Base-by-base conservation (phyloP, 1,140 invertebrate species). In the Cydia amplana region DNA sequence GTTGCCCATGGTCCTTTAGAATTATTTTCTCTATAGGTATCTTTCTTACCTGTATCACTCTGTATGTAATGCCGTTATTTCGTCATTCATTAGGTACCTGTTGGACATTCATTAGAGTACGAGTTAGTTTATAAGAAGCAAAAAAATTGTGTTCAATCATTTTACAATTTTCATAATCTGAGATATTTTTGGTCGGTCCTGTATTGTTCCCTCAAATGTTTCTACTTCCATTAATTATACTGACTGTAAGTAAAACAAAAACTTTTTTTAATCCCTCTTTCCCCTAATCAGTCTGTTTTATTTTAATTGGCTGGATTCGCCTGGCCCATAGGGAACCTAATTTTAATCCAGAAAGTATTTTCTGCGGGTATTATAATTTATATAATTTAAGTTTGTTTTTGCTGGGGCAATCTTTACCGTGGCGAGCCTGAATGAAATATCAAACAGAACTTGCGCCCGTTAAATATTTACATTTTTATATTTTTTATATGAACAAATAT, bases 381-480 rank as follows among this genome's bases (percentile, higher is more conserved):
- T 23, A 70, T 70, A 70, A 70, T 70, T 70, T 70, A 70, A 70
- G 32, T 70, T 70, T 70, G 32, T 70, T 70, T 70, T 36, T 65
- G 64, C 28, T 43, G 9, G 43, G 32, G 32, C 65, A 43, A 70
- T 40, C 32, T 70, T 70, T 70, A 43, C 23, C n/a, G 28, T n/a
- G 28, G 64, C 55, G 64, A 70, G 65, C 65, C 18, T 70, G 65
- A 70, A 70, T 70, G 65, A 36, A 40, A 40, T 43, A 70, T 36
- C 65, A 70, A 70, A 70, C 32, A 40, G 16, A 32, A 70, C 43
- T 70, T 40, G n/a, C 65, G 65, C 28, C 32, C 65, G 32, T 36
- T 70, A 70, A 70, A 36, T 70, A 70, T 70, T 70, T 70, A 70
- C 65, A 40, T 40, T 43, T 18, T 40, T 70, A 18, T 18, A n/a